A percentile compares a stretch with the other conserved stretches of the same genome.
phyloP scores from a whole-genome alignment of 2,113 vertebrate genomes.

The Phylloscopus trochilus region DNA sequence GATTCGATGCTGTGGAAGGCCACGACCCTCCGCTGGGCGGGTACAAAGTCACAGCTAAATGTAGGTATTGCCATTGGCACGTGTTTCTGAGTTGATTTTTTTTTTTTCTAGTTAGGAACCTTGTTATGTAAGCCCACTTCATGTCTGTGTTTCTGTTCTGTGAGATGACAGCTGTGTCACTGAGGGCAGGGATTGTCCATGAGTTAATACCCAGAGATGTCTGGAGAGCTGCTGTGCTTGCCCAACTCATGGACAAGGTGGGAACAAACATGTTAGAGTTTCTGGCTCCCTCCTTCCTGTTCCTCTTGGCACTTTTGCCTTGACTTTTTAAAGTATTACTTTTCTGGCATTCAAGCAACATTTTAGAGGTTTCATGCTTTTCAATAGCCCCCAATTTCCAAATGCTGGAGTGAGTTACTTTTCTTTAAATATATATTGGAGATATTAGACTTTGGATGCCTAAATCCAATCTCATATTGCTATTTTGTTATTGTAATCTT shows the following conservation, averaged over 20 bases:
- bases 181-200: neutral
- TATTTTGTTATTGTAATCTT: slow-evolving; percentile 34
- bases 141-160: neutral
- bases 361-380: slow-evolving; percentile 41
- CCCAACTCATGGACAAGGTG: rapidly evolving
- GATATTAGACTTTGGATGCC: slow-evolving; percentile 6
- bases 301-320: neutral
- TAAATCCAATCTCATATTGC: neutral
- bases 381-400: slow-evolving; percentile 10
- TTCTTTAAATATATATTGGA: slow-evolving; percentile 12
- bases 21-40: slow-evolving; percentile 80
- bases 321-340: neutral
- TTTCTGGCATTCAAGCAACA: slow-evolving; percentile 23
- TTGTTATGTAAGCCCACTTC: neutral
- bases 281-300: neutral
- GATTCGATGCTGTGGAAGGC: slow-evolving; percentile 84
- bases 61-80: slow-evolving; percentile 64
- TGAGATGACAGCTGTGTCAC: neutral
- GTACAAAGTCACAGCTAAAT: slow-evolving; percentile 84
- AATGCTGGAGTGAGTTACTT: slow-evolving; percentile 15
- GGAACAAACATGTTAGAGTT: neutral
- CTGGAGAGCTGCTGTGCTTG: rapidly evolving
- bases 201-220: neutral
- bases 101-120: neutral
- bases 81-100: neutral